Conservation (phyloP, 1,140 invertebrate genomes). For the Heliconius himera region DNA sequence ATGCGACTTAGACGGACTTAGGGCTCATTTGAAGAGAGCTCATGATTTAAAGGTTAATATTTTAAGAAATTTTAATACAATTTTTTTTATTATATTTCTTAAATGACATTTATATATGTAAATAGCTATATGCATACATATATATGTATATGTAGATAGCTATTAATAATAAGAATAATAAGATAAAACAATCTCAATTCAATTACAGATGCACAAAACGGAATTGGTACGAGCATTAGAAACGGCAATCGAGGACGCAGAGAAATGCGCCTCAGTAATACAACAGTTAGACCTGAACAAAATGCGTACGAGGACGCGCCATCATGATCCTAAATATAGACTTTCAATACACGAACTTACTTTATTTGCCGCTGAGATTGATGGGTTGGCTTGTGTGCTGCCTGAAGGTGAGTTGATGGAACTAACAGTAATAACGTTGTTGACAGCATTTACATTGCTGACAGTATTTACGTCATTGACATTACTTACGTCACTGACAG, state of each 20-base stretch:
- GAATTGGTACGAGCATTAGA: slow-evolving; percentile 90
- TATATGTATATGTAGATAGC: no score
- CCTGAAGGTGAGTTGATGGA: slow-evolving; percentile 84
- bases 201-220: slow-evolving; percentile 87
- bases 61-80: no score
- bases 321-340: slow-evolving; percentile 91
- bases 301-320: slow-evolving; percentile 91
- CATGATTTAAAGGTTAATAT: slow-evolving; percentile 83
- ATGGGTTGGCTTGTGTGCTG: slow-evolving; percentile 91
- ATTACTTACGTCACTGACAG: no score
- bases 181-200: not conserved
- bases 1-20: slow-evolving; percentile 86
- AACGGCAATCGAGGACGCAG: slow-evolving; percentile 91
- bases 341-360: slow-evolving; percentile 93
- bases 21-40: slow-evolving; percentile 87
- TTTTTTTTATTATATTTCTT: not conserved
- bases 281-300: slow-evolving; percentile 92
- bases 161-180: no score
- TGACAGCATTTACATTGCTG: no score
- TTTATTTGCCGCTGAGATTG: slow-evolving; percentile 93
- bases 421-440: not conserved
- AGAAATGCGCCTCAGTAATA: slow-evolving; percentile 95
- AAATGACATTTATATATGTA: no score
- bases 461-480: no score
- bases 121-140: no score